Percentiles rank a stretch among this genome's conserved stretches.
These are phyloP conservation scores for Campoletis raptor DNA, from an alignment of 2,888 invertebrate species.

Conservation along the genomic window DNA sequence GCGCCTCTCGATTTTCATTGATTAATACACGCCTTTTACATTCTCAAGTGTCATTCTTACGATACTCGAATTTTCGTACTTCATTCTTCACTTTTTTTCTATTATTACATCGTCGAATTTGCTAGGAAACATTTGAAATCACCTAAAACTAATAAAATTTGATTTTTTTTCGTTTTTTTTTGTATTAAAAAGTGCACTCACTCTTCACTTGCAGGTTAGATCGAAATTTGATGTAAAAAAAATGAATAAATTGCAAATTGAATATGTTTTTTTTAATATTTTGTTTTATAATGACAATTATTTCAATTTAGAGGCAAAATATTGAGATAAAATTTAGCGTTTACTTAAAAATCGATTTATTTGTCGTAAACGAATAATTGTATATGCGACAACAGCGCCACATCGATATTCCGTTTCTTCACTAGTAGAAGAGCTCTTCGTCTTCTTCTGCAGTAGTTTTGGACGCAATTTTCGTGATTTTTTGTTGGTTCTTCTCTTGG, in stretches of 20 bases:
- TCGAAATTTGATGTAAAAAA: not conserved
- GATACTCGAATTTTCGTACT: not conserved
- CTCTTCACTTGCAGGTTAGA: too few species aligned
- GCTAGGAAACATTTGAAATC: not conserved
- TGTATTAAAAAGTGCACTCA: not conserved
- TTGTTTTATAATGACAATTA: not conserved
- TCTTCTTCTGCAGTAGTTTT: not conserved
- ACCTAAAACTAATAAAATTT: not conserved
- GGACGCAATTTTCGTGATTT: not conserved
- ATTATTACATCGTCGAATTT: not conserved
- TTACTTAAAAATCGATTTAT: not conserved
- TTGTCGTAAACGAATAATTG: not conserved
- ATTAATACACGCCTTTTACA: not conserved
- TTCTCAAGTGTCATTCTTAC: not conserved
- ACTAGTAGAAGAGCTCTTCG: not conserved
- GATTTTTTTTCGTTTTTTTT: not conserved
- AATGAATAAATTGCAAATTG: not conserved
- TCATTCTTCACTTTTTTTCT: not conserved
- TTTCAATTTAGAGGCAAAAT: not conserved
- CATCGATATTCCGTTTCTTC: conserved; percentile 8
- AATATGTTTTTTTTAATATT: not conserved
- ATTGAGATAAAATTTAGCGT: not conserved
- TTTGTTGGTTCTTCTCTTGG: not conserved
- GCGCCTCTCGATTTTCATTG: conserved; percentile 34
- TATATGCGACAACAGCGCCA: not conserved